Conservation (phyloP, 2,888 invertebrate genomes). For the Eristalis intricaria region DNA sequence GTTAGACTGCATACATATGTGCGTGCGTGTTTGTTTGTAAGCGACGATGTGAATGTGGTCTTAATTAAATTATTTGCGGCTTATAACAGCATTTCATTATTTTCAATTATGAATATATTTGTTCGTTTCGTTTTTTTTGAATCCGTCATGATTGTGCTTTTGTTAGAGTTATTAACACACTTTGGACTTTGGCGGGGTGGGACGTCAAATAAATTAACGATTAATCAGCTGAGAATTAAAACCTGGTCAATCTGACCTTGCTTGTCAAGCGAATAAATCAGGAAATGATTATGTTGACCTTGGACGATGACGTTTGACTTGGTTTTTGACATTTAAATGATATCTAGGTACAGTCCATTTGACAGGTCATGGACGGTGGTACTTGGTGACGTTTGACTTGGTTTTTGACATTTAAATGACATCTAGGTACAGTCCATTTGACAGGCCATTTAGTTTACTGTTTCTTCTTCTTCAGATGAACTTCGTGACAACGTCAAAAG, state of each 20-base stretch:
- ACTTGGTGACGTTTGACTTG: not conserved
- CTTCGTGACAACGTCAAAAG: not conserved
- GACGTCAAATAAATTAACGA: not conserved
- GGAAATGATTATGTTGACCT: not conserved
- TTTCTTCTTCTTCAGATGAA: not conserved
- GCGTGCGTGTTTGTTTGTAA: not conserved
- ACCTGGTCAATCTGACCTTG: not conserved
- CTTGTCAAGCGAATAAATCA: not conserved
- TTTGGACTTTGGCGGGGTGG: not conserved
- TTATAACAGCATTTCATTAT: conserved; percentile 40
- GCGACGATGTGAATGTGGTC: conserved; percentile 22
- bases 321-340: not conserved
- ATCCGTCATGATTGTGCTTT: conserved; percentile 13
- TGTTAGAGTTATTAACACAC: conserved; percentile 31
- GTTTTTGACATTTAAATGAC: not conserved
- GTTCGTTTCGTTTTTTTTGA: conserved; percentile 2
- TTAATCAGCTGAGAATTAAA: not conserved
- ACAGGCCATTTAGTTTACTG: not conserved
- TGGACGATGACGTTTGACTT: not conserved
- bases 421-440: not conserved
- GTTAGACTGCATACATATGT: not conserved
- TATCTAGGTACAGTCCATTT: not conserved
- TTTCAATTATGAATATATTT: conserved; percentile 9
- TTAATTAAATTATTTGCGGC: conserved; percentile 64
- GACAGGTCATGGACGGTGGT: no score